Percentiles rank a stretch among this genome's conserved stretches.
Conservation (phyloP, 2,113 vertebrate genomes). For the Spilogale gracilis region DNA sequence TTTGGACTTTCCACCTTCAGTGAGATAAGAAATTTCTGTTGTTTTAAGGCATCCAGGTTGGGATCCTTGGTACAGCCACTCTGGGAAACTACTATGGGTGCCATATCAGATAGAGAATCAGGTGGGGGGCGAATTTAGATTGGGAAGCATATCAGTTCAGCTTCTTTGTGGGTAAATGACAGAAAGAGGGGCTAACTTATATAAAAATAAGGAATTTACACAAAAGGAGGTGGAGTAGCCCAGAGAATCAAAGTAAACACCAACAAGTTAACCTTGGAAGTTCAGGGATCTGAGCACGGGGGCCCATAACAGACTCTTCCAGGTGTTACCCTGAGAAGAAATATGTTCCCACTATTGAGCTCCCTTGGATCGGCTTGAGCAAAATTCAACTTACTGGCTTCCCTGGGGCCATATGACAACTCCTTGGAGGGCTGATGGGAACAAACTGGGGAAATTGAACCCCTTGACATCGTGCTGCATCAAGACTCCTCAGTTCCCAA, state of each 20-base stretch:
- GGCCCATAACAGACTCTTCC: background rate
- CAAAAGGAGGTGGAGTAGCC: background rate
- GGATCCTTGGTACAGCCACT: background rate
- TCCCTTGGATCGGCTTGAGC: background rate
- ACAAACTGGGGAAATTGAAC: background rate
- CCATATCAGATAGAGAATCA: background rate
- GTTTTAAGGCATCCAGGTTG: background rate
- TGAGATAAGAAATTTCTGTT: background rate
- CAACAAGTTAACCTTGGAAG: background rate
- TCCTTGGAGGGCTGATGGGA: background rate
- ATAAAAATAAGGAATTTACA: background rate
- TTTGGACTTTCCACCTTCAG: background rate
- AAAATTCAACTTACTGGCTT: background rate
- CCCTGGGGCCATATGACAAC: background rate
- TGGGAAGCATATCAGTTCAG: background rate
- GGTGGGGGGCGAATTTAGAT: background rate
- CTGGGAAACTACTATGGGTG: background rate
- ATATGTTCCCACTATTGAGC: background rate
- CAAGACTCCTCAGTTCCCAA: background rate
- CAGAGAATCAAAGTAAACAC: background rate
- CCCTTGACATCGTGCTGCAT: background rate
- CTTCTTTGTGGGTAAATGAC: background rate
- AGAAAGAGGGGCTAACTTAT: background rate
- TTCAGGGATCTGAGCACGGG: background rate
- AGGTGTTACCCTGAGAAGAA: background rate